Percentiles rank a stretch among this genome's conserved stretches.
phyloP scores from a whole-genome alignment of 2,888 invertebrate genomes.

The Spodoptera exigua region DNA sequence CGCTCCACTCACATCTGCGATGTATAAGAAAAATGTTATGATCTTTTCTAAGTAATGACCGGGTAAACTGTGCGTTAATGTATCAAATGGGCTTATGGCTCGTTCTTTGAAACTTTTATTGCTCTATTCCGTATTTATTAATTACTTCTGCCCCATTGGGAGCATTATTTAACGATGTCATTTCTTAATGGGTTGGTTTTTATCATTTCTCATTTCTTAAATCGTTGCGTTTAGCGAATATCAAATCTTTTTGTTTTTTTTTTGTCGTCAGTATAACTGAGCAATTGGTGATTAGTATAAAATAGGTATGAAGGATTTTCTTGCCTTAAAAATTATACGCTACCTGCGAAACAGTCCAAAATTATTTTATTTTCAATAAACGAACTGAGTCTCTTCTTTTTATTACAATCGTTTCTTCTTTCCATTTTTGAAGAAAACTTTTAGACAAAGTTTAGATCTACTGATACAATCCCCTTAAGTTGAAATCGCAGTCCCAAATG shows the following conservation, averaged over 20 bases:
- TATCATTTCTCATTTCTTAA: too few relatives aligned
- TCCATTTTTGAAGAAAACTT: conserved; percentile 17
- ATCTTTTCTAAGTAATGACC: conserved; percentile 44
- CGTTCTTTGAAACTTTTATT: conserved; percentile 11
- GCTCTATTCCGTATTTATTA: conserved; percentile 17
- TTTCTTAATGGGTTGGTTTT: too few relatives aligned
- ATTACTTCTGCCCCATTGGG: conserved; percentile 3
- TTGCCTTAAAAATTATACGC: too few relatives aligned
- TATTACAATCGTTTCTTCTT: conserved; percentile 9
- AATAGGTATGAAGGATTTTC: too few relatives aligned
- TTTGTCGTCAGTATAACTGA: too few relatives aligned
- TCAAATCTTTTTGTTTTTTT: too few relatives aligned
- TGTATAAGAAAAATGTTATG: conserved; percentile 55
- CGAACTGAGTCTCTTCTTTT: not conserved
- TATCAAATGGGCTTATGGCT: conserved; percentile 21
- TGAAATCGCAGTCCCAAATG: conserved; percentile 44
- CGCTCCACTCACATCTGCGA: conserved; percentile 45
- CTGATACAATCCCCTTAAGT: conserved; percentile 27
- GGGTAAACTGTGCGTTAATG: conserved; percentile 27
- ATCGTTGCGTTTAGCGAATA: too few relatives aligned
- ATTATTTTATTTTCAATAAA: conserved; percentile 1
- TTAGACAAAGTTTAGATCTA: conserved; percentile 27
- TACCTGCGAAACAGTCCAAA: not conserved
- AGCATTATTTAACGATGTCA: not conserved
- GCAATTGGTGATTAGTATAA: too few relatives aligned